phyloP scores from a whole-genome alignment of 2,888 invertebrate genomes.

The Stramonita haemastoma region DNA sequence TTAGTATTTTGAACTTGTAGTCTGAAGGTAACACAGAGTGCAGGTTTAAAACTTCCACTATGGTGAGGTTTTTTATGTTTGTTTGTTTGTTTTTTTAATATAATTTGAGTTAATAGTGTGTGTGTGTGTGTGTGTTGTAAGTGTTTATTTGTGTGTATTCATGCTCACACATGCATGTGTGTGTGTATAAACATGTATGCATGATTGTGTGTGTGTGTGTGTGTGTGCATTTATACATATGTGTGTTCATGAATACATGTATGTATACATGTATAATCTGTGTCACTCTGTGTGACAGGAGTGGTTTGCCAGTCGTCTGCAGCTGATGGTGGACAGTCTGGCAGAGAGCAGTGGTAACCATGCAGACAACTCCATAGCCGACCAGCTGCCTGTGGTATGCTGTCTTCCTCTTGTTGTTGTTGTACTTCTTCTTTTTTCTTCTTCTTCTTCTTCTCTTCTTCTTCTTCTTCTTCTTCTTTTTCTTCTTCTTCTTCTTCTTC shows the following conservation, averaged over 20 bases:
- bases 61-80: too few relatives aligned
- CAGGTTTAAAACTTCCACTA: too few relatives aligned
- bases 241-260: neutral
- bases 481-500: neutral
- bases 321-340: constrained; percentile 81
- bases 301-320: constrained; percentile 87
- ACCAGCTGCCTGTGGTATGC: constrained; percentile 44
- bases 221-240: neutral
- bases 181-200: neutral
- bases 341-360: constrained; percentile 46
- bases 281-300: constrained; percentile 80
- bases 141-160: neutral
- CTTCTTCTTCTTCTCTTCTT: neutral
- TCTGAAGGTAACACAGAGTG: too few relatives aligned
- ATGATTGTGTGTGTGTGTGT: neutral
- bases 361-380: constrained; percentile 23
- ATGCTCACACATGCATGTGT: neutral
- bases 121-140: neutral
- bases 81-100: too few relatives aligned
- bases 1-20: too few relatives aligned
- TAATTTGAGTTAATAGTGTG: neutral
- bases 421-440: neutral
- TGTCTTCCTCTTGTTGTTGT: constrained; percentile 22
- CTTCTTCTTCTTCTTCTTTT: neutral
- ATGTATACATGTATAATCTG: too few relatives aligned